Evolutionary conservation across 2,113 vertebrate genomes (phyloP).

Genomic region (Sapajus apella): DNA sequence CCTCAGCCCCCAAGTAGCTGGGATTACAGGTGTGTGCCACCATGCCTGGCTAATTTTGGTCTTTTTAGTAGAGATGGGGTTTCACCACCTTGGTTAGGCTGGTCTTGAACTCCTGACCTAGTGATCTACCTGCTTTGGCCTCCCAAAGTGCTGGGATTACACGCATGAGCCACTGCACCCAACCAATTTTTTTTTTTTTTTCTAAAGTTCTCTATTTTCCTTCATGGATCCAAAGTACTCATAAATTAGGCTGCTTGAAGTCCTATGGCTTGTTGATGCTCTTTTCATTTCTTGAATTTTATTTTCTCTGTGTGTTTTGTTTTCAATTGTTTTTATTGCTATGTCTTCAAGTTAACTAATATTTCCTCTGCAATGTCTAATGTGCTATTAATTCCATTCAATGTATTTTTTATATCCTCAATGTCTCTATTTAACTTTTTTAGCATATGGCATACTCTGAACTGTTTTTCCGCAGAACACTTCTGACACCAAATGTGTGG

Average conservation of each 20-base stretch:
- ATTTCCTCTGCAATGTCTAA: background rate
- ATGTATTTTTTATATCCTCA: background rate
- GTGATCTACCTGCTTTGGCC: no score
- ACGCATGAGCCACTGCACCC: no score
- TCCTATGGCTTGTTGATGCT: background rate
- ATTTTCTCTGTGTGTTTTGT: background rate
- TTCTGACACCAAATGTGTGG: background rate
- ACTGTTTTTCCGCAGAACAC: background rate
- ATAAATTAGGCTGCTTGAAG: background rate
- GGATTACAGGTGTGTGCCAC: no score
- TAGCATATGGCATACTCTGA: background rate
- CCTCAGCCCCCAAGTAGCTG: no score
- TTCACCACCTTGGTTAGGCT: no score
- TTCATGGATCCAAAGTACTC: background rate
- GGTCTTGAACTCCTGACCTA: no score
- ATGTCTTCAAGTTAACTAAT: background rate
- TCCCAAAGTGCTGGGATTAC: no score
- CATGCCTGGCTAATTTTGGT: no score
- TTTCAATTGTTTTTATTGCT: background rate
- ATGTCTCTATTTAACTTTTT: background rate
- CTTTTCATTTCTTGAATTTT: background rate
- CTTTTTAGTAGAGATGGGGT: no score
- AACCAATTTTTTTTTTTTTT: background rate
- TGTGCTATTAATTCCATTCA: conserved; percentile 19
- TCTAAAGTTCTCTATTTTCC: background rate